Evolutionary conservation across 2,113 vertebrate genomes (phyloP), one percentile per base, ranked within the genome.

Genomic region (Varanus salvator): DNA sequence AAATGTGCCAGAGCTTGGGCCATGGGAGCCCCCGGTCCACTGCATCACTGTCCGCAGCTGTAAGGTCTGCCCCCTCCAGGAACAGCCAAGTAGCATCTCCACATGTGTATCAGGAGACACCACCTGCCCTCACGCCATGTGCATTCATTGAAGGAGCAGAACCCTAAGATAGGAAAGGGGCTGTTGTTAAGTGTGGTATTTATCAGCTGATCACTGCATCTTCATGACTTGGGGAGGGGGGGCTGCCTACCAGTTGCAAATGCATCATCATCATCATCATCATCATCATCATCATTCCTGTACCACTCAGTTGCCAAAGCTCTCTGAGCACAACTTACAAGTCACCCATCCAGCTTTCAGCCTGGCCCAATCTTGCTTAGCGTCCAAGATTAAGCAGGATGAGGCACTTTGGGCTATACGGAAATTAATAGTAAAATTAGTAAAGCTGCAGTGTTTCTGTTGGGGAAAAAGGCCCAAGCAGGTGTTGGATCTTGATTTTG

Each of bases 401-500:
- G 38, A 44, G 38, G 38, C 38, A 44, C 38, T 44, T 44, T 44
- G 38, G 38, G 38, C 38, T 44, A 44, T 44, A 44, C 3, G 38
- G 38, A 44, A 44, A 44, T 44, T 44, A 44, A 2, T 44, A 44
- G 38, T 52, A 23, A 31, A 34, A 48, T n/a, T 66, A 48, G 50
- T 77, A 66, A 84, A 68, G 14, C 23, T 57, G 25, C 29, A 68
- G 72, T 34, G 44, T 11, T 34, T 66, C 5, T 80, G 25, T 9
- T 31, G 7, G 12, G 4, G 1, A 21, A 14, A 38, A n/a, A 66
- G 38, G 27, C 27, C 27, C 34, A 74, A 60, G 19, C 19, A 44
- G 54, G 34, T 25, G 60, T 15, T 89, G 44, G 27, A 88, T 14
- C 75, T 84, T 87, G 71, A 81, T 44, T 78, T 75, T n/a, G 91